Base-by-base conservation (phyloP, 2,113 vertebrate species). In the Chaetura pelagica region DNA sequence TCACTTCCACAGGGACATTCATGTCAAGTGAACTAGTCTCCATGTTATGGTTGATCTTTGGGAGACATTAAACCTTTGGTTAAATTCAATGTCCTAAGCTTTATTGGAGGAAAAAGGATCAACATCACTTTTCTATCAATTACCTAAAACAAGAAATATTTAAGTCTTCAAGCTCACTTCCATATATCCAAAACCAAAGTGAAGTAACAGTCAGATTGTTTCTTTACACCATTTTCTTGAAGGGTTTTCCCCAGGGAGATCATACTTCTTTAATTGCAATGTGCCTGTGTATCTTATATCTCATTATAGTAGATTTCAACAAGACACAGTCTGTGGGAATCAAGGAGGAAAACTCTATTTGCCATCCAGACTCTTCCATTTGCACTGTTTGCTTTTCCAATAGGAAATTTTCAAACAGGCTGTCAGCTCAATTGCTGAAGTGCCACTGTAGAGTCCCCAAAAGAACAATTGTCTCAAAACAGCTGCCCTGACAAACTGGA, bases 381-480 rank as follows among this genome's bases (percentile, higher is more conserved):
- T 78, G 49, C 89, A 64, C 91, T 89, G 93, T 91, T 95, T 94
- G 78, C 87, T 95, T 92, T 96, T 87, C 78, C 87, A 93, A 15
- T 1, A 38, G 87, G 34, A 69, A 75, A 80, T 89, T 79, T 93
- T 93, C 90, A 80, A 76, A 32, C n/a, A 17, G 44, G 57, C 89
- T 90, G 84, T 94, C 91, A 90, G 84, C 66, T 54, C 49, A 18
- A 62, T 85, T 79, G 26, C 77, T 82, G 6, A 92, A 72, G 51
- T 29, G 55, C 84, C 40, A 42, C 40, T 42, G 40, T 42, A 14
- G 40, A 42, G 40, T 42, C 40, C 40, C 40, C 11, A 14, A 42
- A 42, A 42, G 40, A 42, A 42, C 13, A 42, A 42, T 42, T 13
- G 11, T 42, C 40, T 42, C 40, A 42, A 42, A 42, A 42, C 9